Base-by-base conservation (phyloP, 92 coral and sea anemone genomes). In the Meandrina meandrites region DNA sequence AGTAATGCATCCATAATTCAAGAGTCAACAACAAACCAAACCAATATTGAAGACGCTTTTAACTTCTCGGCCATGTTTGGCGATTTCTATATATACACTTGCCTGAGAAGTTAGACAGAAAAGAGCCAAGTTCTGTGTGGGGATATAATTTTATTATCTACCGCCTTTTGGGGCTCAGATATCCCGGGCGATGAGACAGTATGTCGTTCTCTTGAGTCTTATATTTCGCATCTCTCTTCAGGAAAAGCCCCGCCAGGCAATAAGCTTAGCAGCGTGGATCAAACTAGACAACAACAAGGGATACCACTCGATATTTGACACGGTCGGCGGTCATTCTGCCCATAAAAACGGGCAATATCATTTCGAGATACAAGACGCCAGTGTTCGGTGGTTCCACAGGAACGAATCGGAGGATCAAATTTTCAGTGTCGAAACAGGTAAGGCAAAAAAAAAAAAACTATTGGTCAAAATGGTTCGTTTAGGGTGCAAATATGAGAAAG, bases 251-350 rank as follows among this genome's bases (percentile, higher is more conserved):
- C 96, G 92, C 48, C 88, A 87, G 73, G 98, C 98, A 40, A 79
- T 94, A 60, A 91, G 94, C 88, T 89, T 93, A 86, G 94, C 98
- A 82, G 92, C 96, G 14, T 94, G 98, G 98, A 93, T 94, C 81
- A 93, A 93, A 87, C 86, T 94, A 78, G 96, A 94, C 51, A 88
- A 81, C 75, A 93, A 90, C 91, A 87, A 90, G 53, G 98, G 96
- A 16, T 80, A 79, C 64, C 98, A 94, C 35, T 92, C 98, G 66
- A 94, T 93, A 88, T 93, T 94, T 64, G 96, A 93, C 66, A 93
- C 96, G 36, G 84, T 91, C 50, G 96, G 98, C 17, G 91, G 89
- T 27, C 98, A 94, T 85, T 90, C 93, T 27, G 75, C 54, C 50
- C 94, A 90, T 90, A 70, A 80, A 31, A 70, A 79, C 32, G 95